A percentile compares a stretch with the other conserved stretches of the same genome.
Conservation (phyloP, 2,113 vertebrate genomes). For the Urocynchramus pylzowi region DNA sequence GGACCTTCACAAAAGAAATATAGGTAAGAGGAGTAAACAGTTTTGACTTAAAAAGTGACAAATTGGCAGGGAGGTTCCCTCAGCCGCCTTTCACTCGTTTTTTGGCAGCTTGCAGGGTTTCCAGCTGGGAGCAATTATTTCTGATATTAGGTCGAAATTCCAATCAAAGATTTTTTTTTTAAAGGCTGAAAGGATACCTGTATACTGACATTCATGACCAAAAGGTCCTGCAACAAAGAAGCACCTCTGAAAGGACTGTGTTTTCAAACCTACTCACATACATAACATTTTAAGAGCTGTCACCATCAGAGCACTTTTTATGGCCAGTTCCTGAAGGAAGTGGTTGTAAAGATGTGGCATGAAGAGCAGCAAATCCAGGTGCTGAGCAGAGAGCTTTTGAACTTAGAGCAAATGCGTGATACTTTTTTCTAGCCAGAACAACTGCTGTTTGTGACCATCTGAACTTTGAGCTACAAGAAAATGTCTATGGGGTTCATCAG, state of each 20-base stretch:
- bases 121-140: background rate
- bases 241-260: background rate
- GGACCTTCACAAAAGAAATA: background rate
- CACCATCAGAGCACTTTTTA: conserved; percentile 42
- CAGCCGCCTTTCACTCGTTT: background rate
- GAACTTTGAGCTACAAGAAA: conserved; percentile 49
- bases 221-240: background rate
- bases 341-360: conserved; percentile 50
- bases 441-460: conserved; percentile 57
- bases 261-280: conserved; percentile 8
- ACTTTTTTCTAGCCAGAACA: conserved; percentile 46
- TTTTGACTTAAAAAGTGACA: background rate
- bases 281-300: conserved; percentile 53
- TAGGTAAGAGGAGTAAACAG: background rate
- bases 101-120: background rate
- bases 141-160: background rate
- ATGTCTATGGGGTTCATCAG: conserved; percentile 34
- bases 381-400: conserved; percentile 62
- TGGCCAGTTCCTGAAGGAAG: conserved; percentile 48
- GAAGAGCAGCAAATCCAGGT: conserved; percentile 47
- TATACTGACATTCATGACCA: background rate
- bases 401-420: background rate
- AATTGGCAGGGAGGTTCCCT: background rate
- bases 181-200: background rate
- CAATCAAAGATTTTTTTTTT: background rate